Evolutionary conservation across 2,113 vertebrate species (phyloP).

Genomic region (Hymenochirus boettgeri): DNA sequence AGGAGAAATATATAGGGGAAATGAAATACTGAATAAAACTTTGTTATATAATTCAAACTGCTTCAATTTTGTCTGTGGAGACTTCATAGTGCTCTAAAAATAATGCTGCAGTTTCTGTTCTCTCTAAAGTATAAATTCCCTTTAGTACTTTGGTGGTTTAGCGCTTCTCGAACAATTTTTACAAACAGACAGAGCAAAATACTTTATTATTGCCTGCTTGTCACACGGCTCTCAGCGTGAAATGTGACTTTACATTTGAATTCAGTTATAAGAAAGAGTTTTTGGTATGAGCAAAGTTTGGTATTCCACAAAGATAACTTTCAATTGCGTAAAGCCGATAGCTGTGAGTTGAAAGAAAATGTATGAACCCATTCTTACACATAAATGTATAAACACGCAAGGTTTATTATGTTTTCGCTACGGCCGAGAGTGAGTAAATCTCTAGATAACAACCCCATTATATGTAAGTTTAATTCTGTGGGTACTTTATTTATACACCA

Average conservation of each 20-base stretch:
- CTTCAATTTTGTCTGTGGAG: constrained; percentile 37
- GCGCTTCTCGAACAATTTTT: constrained; percentile 28
- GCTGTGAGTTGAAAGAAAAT: too few relatives aligned
- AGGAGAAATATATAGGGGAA: constrained; percentile 44
- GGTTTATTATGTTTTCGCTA: too few relatives aligned
- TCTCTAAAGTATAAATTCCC: constrained; percentile 40
- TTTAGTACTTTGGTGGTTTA: constrained; percentile 33
- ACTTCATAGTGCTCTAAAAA: constrained; percentile 44
- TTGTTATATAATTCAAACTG: constrained; percentile 34
- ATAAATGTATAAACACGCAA: too few relatives aligned
- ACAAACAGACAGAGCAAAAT: constrained; percentile 40
- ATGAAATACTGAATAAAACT: constrained; percentile 42
- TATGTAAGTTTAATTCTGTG: too few relatives aligned
- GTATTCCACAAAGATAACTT: too few relatives aligned
- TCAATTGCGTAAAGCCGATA: too few relatives aligned
- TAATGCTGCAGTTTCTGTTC: constrained; percentile 43
- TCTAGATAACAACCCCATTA: too few relatives aligned
- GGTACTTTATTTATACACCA: too few relatives aligned
- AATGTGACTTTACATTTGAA: constrained; percentile 34
- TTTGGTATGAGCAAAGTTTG: too few relatives aligned
- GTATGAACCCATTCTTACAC: too few relatives aligned
- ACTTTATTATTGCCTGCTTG: constrained; percentile 32
- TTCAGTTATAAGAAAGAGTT: constrained; percentile 31
- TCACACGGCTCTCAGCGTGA: constrained; percentile 16
- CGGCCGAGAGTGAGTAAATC: too few relatives aligned